These are phyloP conservation scores for Regulus satrapa DNA, from an alignment of 2,113 vertebrate species.

Conservation along the genomic window DNA sequence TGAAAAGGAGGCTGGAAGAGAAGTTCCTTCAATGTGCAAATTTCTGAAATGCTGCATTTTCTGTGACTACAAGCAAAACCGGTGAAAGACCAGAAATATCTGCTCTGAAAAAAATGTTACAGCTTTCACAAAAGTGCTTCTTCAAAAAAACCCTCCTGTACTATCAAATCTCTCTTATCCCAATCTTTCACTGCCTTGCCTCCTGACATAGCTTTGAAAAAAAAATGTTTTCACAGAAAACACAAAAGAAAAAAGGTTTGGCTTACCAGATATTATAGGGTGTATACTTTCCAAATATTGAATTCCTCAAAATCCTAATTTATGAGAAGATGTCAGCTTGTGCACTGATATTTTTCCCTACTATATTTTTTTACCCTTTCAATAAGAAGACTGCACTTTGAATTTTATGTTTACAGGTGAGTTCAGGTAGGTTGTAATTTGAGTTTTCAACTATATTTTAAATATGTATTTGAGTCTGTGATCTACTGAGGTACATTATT, in stretches of 20 bases:
- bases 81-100: not conserved
- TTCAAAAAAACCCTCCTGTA: fast-evolving
- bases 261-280: not conserved
- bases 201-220: fast-evolving
- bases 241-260: not conserved
- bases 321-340: not conserved
- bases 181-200: fast-evolving
- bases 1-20: not conserved
- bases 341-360: not conserved
- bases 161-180: not conserved
- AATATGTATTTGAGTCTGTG: not conserved
- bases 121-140: not conserved
- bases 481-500: not conserved
- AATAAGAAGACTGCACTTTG: not conserved
- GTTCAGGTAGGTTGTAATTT: not conserved
- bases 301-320: not conserved
- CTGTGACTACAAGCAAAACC: not conserved
- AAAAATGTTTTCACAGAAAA: not conserved
- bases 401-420: not conserved
- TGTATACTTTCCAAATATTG: not conserved
- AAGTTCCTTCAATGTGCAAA: not conserved
- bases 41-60: not conserved
- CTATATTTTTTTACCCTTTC: not conserved
- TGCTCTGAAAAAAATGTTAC: not conserved
- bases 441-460: not conserved